Percentiles rank a stretch among this genome's conserved stretches.
These are phyloP conservation scores for Delichon dasypus DNA, from an alignment of 2,797 vertebrate species.

Conservation along the genomic window DNA sequence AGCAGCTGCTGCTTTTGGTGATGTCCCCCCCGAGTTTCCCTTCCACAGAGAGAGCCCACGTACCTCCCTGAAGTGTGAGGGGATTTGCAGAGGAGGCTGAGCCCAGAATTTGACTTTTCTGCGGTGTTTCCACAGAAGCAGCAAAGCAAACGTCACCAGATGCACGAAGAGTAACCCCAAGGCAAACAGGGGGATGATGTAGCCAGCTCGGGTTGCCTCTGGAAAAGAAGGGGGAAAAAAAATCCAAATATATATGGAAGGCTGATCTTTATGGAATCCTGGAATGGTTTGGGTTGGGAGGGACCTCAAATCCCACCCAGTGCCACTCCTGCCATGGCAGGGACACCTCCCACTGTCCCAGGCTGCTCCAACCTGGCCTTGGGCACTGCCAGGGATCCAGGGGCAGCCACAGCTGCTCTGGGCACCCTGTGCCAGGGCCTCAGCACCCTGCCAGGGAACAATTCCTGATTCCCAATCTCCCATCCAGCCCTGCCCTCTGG, in stretches of 20 bases:
- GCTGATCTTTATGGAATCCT: not conserved
- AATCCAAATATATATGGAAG: not conserved
- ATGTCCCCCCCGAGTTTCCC: not conserved
- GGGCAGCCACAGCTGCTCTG: not conserved
- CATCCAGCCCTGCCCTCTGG: not conserved
- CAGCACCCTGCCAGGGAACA: not conserved
- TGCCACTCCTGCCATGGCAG: not conserved
- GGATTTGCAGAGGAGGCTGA: conserved; percentile 63
- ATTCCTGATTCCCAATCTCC: not conserved
- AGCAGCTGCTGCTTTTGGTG: fast-evolving
- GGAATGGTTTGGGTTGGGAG: not conserved
- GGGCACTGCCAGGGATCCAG: not conserved
- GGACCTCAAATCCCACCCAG: fast-evolving
- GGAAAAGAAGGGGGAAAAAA: not conserved
- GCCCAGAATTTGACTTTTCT: conserved; percentile 57
- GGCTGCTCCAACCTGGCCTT: not conserved
- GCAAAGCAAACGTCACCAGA: not conserved
- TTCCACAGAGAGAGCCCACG: not conserved
- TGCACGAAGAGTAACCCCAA: fast-evolving
- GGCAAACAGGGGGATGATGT: not conserved
- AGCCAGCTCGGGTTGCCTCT: conserved; percentile 1
- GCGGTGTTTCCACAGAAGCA: conserved; percentile 7
- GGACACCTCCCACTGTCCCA: not conserved
- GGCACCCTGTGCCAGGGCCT: not conserved
- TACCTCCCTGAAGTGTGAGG: conserved; percentile 69